Evolutionary conservation across 64 coral and sea anemone genomes (phyloP).

Genomic region (Dendronephthya gigantea): DNA sequence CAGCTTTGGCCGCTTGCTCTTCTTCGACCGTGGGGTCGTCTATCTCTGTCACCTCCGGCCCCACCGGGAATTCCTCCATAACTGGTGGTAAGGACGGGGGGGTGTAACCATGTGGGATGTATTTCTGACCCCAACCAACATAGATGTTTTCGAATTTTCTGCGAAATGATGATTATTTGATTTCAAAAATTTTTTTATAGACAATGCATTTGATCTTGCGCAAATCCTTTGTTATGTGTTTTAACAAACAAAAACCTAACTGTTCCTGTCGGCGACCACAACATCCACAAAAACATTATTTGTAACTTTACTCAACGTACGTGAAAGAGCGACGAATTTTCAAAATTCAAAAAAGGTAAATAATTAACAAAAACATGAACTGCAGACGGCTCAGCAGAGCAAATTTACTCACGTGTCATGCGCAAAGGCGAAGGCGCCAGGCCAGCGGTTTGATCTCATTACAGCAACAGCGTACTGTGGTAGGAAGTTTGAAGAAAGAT

Average conservation of each 20-base stretch:
- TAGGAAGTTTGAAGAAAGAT: conserved; percentile 73
- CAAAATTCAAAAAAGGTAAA: too few relatives aligned
- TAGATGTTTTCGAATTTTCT: conserved; percentile 99
- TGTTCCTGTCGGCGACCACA: too few relatives aligned
- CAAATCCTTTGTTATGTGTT: too few relatives aligned
- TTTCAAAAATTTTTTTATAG: too few relatives aligned
- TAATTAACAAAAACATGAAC: too few relatives aligned
- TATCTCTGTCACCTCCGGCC: conserved; percentile 78
- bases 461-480: conserved; percentile 72
- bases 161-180: too few relatives aligned
- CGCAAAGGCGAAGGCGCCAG: conserved; percentile 87
- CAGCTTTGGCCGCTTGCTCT: conserved; percentile 73
- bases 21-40: conserved; percentile 98
- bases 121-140: conserved; percentile 90
- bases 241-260: too few relatives aligned
- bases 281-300: too few relatives aligned
- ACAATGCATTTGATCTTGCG: too few relatives aligned
- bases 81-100: conserved; percentile 72
- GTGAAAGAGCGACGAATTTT: too few relatives aligned
- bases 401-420: conserved; percentile 57
- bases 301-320: too few relatives aligned
- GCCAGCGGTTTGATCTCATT: conserved; percentile 92
- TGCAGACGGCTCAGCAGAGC: too few relatives aligned
- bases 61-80: conserved; percentile 73
- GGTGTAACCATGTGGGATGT: conserved; percentile 83